phyloP scores from a whole-genome alignment of 2,113 vertebrate species.

The Atherinomorus stipes region DNA sequence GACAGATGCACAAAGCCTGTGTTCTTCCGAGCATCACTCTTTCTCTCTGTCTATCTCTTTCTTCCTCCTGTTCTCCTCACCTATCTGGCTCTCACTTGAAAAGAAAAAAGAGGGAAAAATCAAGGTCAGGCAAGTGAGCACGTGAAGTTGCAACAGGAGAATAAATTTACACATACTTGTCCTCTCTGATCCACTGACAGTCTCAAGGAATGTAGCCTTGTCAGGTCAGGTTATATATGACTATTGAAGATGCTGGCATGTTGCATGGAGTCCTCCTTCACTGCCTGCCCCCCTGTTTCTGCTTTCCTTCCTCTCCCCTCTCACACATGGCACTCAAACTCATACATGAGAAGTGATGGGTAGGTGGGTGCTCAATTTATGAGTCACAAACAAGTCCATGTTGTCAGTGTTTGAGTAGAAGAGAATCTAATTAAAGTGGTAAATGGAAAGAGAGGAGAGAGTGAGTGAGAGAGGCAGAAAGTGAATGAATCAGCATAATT shows the following conservation, averaged over 20 bases:
- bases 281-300: conserved; percentile 8
- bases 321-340: conserved; percentile 9
- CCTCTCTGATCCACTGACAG: conserved; percentile 64
- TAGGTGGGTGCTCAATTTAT: conserved; percentile 44
- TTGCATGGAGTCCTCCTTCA: conserved; percentile 33
- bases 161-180: conserved; percentile 73
- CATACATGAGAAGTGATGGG: conserved; percentile 31
- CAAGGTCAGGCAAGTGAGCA: conserved; percentile 70
- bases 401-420: conserved; percentile 61
- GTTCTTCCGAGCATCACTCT: conserved; percentile 58
- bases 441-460: conserved; percentile 61
- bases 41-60: conserved; percentile 21
- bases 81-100: conserved; percentile 28
- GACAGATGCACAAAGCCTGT: conserved; percentile 53
- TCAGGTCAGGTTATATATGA: conserved; percentile 60
- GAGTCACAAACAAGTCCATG: conserved; percentile 56
- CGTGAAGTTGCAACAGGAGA: conserved; percentile 57
- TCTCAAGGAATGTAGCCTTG: conserved; percentile 69
- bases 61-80: background rate
- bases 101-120: conserved; percentile 48
- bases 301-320: background rate
- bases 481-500: conserved; percentile 78
- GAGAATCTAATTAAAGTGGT: conserved; percentile 75
- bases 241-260: conserved; percentile 52
- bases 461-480: conserved; percentile 39